phyloP scores from a whole-genome alignment of 2,797 vertebrate species.

The Eleutherodactylus coqui region DNA sequence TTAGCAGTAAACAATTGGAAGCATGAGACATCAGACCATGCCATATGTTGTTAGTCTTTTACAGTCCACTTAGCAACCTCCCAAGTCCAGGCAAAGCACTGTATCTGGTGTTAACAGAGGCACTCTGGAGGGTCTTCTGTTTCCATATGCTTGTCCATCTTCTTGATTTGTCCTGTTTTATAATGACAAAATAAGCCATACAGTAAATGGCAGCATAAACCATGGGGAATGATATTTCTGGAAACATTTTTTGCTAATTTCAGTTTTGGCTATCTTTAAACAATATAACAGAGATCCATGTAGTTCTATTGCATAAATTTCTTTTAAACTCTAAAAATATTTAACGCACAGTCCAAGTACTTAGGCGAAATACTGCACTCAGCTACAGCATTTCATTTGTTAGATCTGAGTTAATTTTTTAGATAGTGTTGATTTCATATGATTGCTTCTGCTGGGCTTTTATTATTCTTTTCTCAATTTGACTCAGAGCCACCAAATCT shows the following conservation, averaged over 20 bases:
- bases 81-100: no score
- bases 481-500: background rate
- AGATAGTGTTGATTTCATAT: background rate
- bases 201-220: no score
- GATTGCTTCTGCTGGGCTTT: background rate
- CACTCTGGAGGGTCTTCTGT: no score
- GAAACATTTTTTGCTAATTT: background rate
- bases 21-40: no score
- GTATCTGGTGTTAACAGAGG: no score
- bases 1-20: no score
- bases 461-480: background rate
- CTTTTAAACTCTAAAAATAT: background rate
- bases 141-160: no score
- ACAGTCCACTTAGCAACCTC: no score
- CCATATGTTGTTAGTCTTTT: no score
- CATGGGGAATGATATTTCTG: no score
- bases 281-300: background rate
- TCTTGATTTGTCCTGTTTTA: no score
- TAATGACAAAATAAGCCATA: no score
- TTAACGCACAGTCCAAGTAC: background rate
- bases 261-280: background rate
- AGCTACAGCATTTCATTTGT: background rate
- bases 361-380: background rate
- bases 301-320: background rate
- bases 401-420: conserved; percentile 1